Base-by-base conservation (phyloP, 2,888 invertebrate species). In the Selenia dentaria region DNA sequence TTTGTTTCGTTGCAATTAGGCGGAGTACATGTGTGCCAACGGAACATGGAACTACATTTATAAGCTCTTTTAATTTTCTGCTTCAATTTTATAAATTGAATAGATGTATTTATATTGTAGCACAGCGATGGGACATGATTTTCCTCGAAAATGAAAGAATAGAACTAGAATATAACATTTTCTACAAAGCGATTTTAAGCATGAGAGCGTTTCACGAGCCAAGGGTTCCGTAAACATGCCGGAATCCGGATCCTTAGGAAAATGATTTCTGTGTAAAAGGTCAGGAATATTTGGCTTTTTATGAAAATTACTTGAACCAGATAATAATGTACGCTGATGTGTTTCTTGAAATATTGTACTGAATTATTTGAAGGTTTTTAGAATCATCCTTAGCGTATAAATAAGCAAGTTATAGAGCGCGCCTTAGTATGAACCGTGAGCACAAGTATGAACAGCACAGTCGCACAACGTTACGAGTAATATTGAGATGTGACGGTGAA, bases 161-260 rank as follows among this genome's bases (percentile, higher is more conserved):
- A 20, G 4, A 6, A 20, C 8, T 25, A 25, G 28, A 51, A 34
- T 45, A 38, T 45, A 51, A 45, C 41, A 41, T 41, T 51, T 45
- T 10, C 25, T 41, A 53, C 46, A 50, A 55, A 48, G 51, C 46
- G 54, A 58, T 55, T 58, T 53, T 42, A 51, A 39, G 51, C 38
- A 40, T 36, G 49, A 53, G 41, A 39, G 52, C 27, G 25, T 53
- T 53, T 46, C 51, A 39, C 52, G 54, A 39, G 49, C 49, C 54
- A 42, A 53, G 54, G 52, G 51, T 26, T 53, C 44, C 53, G 54
- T 51, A 51, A 58, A 55, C 48, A 55, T 45, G 31, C 31, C 42
- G 45, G 38, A 44, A 44, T 44, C 41, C 40, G 46, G 40, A 45
- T 57, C 46, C 49, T 49, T 53, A 44, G 35, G 43, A 47, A 54